Evolutionary conservation across 2,888 invertebrate genomes (phyloP), one percentile per base, ranked within the genome.

Genomic region (Lepidocyrtoides sp.): DNA sequence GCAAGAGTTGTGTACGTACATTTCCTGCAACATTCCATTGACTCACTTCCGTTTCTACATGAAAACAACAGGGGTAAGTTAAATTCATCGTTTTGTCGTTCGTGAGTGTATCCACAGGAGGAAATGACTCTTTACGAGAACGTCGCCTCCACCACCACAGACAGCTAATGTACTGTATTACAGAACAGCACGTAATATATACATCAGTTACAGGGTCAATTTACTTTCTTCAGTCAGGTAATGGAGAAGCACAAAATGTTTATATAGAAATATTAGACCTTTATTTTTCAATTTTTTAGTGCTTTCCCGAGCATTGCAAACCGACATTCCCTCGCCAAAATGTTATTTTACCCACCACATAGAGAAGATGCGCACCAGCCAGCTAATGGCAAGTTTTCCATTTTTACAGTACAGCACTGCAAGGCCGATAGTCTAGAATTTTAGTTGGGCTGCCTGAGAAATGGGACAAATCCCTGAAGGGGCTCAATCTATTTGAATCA

Each of bases 391-490:
- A 0, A 54, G n/a, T 7, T 79, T 54, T 20, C 29, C 14, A 14
- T 44, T 75, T 75, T 23, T 44, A 20, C 36, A 36, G 72, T 44
- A 20, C 44, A 44, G 23, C 44, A 10, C 44, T 29, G 2, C n/a
- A 48, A 51, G 77, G 51, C 26, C 48, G 17, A n/a, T 23, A 20
- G 3, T 72, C 72, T 7, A 12, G 36, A 36, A 20, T 72, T 72
- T 36, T 44, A 54, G 77, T 51, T 77, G 12, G 54, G 17, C 66
- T 85, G 60, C 48, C 72, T 79, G 87, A 87, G 77, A 87, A 87
- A 87, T 87, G 87, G 87, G 87, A 79, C 87, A 88, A 88, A 88
- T 88, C 81, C 88, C 88, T 88, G 54, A 82, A 88, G 88, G 82
- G 82, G 72, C 81, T 88, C 82, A 72, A 88, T 88, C 88, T 72